Evolutionary conservation across 1,140 invertebrate genomes (phyloP).

Genomic region (Saccostrea cuccullata): DNA sequence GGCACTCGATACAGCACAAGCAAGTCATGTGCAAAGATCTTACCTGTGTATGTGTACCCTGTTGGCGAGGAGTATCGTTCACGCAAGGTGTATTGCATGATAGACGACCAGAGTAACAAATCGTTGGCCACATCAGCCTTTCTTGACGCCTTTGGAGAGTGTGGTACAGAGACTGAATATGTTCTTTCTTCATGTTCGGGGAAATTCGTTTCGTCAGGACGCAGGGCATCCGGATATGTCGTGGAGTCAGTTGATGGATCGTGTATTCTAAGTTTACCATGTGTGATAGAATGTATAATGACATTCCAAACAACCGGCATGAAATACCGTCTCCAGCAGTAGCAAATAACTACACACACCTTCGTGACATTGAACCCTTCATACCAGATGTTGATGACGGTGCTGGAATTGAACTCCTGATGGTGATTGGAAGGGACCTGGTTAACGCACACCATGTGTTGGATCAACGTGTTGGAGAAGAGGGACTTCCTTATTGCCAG

Average conservation of each 20-base stretch:
- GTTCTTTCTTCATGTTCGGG: constrained; percentile 31
- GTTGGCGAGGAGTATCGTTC: background rate
- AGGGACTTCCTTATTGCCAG: constrained; percentile 48
- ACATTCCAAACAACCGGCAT: constrained; percentile 40
- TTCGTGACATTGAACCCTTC: constrained; percentile 37
- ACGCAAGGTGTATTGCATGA: constrained; percentile 32
- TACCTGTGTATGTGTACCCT: constrained; percentile 41
- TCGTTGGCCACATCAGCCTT: constrained; percentile 44
- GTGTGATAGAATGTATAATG: constrained; percentile 47
- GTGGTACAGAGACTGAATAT: background rate
- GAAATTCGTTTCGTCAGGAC: background rate
- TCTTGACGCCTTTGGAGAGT: constrained; percentile 36
- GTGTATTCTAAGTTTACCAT: background rate
- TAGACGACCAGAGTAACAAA: constrained; percentile 53
- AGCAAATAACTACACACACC: constrained; percentile 38
- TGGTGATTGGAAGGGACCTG: constrained; percentile 54
- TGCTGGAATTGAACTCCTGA: constrained; percentile 39
- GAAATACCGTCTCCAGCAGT: constrained; percentile 46
- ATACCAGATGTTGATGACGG: constrained; percentile 45
- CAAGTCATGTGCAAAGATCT: constrained; percentile 45
- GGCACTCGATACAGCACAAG: background rate
- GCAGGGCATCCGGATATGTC: constrained; percentile 29
- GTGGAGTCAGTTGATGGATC: constrained; percentile 7
- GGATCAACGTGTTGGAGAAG: constrained; percentile 47
- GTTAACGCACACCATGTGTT: constrained; percentile 47